Evolutionary conservation across 2,888 invertebrate genomes (phyloP), one percentile per base, ranked within the genome.

Genomic region (Itoplectis maculator): DNA sequence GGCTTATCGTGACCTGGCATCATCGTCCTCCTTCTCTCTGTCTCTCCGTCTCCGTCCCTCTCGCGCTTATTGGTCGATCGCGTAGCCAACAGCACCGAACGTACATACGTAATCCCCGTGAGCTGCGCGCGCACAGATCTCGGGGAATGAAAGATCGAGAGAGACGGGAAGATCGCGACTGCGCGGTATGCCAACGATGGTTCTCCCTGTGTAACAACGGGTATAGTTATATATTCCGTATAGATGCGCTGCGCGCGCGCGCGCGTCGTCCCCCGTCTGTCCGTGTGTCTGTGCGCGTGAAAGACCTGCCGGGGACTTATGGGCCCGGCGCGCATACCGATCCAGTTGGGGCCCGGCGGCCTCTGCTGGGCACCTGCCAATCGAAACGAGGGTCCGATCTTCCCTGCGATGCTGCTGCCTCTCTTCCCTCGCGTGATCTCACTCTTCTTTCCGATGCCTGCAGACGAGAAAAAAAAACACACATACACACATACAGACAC

Each of bases 381-480:
- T 81, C 81, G 81, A 77, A 81, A 81, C 76, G 81, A 81, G 81
- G 81, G 75, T 80, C 74, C 75, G 76, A 72, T 81, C 61, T 59
- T 66, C 70, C 49, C 70, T 40, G n/a, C 56, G 63, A 66, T 66
- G 68, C 74, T n/a, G n/a, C n/a, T n/a, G n/a, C n/a, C n/a, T 54
- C 76, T 77, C 72, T 73, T 72, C n/a, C 45, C 73, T 35, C 29
- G 29, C 42, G 49, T 68, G 42, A 63, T 51, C 68, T 78, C 74
- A 61, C 73, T 42, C 68, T 18, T 51, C 37, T 63, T n/a, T n/a
- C 47, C 23, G 65, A 59, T 61, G 59, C 15, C n/a, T n/a, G 15
- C 42, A 61, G n/a, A n/a, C 45, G 54, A 18, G 15, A 9, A 63
- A 72, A 65, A 45, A 45, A 63, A 65, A 72, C 18, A 47, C 40